Base-by-base conservation (phyloP, 2,113 vertebrate genomes). In the Sardina pilchardus region DNA sequence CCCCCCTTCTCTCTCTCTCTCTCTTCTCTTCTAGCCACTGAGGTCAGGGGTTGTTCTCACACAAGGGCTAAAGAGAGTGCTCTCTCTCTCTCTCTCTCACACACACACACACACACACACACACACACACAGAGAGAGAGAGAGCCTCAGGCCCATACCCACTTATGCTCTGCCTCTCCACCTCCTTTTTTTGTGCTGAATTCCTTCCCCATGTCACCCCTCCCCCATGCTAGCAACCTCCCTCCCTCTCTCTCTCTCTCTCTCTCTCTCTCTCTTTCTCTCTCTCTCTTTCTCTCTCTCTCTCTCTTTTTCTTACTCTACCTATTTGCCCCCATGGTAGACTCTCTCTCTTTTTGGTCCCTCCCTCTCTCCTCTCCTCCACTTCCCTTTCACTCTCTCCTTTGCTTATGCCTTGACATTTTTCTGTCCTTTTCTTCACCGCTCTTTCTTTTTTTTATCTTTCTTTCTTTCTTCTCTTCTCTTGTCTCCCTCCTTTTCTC, bases 201-300 rank as follows among this genome's bases (percentile, higher is more conserved):
- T 93, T 94, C 94, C 93, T 93, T 89, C 83, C 90, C 87, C 93
- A 90, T 50, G 48, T 93, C 91, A 91, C 88, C 87, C 89, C 88
- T 86, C 89, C 92, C 89, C 89, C 88, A 85, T 81, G 84, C 84
- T 17, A 17, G 9, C 48, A 50, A 17, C 48, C 48, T 50, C 48
- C 9, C 45, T 47, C 12, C 12, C 2, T 47, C 3, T 47, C 45
- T 4, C 45, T 47, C 45, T 47, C 48, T 17, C 12, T 90, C 90
- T 93, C 90, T 86, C 87, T 53, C 14, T 26, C 78, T 53, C 82
- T 43, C 19, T 48, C 81, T 36, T 1, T 26, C 19, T 47, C 34
- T 81, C 30, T 19, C 6, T 81, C 78, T 39, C 24, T 12, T 39
- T 39, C 78, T 85, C 90, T 24, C 83, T 48, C 84, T 75, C 59